These are phyloP conservation scores for Entosphenus tridentatus DNA, from an alignment of 2,113 vertebrate species.

Conservation along the genomic window DNA sequence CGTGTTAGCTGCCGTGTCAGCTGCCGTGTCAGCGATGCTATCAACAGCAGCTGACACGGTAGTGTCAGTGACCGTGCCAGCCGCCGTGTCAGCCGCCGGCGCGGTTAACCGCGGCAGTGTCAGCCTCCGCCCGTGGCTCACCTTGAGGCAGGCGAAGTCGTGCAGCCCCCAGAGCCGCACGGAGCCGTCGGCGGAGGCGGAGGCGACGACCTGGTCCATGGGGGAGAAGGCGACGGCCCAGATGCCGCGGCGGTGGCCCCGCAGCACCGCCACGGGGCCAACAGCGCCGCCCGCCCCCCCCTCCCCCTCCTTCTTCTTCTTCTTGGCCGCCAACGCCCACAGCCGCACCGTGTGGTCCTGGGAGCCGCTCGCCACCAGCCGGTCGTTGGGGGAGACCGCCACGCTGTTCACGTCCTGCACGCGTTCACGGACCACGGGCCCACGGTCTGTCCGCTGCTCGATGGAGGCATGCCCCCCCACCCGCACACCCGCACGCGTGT, in stretches of 20 bases:
- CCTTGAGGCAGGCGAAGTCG: slow-evolving; percentile 86
- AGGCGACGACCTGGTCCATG: slow-evolving; percentile 61
- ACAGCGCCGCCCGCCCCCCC: slow-evolving; percentile 11
- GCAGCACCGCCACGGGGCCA: slow-evolving; percentile 45
- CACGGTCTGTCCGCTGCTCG: too few relatives aligned
- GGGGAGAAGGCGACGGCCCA: slow-evolving; percentile 89
- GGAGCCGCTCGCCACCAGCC: slow-evolving; percentile 62
- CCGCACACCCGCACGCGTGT: too few relatives aligned
- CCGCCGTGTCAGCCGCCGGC: accelerated
- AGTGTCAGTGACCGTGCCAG: background rate
- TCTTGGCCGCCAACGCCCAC: slow-evolving; percentile 30
- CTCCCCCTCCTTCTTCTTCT: too few relatives aligned
- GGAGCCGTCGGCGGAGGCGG: slow-evolving; percentile 60
- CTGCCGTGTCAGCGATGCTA: too few relatives aligned
- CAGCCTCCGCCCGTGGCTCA: slow-evolving; percentile 10
- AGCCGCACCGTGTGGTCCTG: slow-evolving; percentile 78
- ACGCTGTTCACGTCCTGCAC: slow-evolving; percentile 72
- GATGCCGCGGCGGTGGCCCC: slow-evolving; percentile 55
- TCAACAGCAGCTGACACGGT: too few relatives aligned
- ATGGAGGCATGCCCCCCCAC: too few relatives aligned
- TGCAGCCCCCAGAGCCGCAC: slow-evolving; percentile 64
- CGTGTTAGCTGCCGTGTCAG: background rate
- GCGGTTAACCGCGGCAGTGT: too few relatives aligned
- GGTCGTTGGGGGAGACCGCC: slow-evolving; percentile 66
- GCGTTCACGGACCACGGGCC: background rate